phyloP scores from a whole-genome alignment of 2,888 invertebrate species.

The Bembecia ichneumoniformis region DNA sequence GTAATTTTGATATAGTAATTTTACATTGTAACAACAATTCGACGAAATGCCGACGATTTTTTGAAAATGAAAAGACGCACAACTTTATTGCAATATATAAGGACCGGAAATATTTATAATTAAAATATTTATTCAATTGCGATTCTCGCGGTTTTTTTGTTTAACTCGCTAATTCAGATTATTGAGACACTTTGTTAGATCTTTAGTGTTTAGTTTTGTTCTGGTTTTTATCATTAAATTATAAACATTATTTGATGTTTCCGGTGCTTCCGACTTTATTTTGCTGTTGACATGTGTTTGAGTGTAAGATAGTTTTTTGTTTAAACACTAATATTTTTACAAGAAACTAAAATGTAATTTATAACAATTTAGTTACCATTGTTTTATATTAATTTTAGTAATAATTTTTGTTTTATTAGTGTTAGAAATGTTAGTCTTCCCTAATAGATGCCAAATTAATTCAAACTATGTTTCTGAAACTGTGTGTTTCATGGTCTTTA shows the following conservation, averaged over 20 bases:
- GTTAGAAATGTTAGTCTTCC: constrained; percentile 70
- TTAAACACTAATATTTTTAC: constrained; percentile 38
- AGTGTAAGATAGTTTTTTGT: constrained; percentile 56
- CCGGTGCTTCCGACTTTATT: constrained; percentile 69
- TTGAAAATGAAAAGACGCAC: too few species aligned
- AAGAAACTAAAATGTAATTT: constrained; percentile 35
- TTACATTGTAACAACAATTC: too few species aligned
- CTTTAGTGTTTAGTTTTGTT: constrained; percentile 14
- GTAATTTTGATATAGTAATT: too few species aligned
- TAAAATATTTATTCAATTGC: too few species aligned
- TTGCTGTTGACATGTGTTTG: constrained; percentile 65
- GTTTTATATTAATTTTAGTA: constrained; percentile 68
- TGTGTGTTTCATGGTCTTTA: constrained; percentile 53
- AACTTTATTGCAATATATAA: too few species aligned
- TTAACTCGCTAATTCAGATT: too few species aligned
- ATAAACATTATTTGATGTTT: constrained; percentile 26
- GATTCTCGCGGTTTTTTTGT: too few species aligned
- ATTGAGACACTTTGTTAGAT: too few species aligned
- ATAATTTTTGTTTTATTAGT: constrained; percentile 68
- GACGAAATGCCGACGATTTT: too few species aligned
- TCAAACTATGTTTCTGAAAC: constrained; percentile 66
- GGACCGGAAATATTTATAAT: too few species aligned
- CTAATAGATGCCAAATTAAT: constrained; percentile 69
- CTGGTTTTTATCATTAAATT: constrained; percentile 38
- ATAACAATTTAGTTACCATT: constrained; percentile 66